Evolutionary conservation across 2,113 vertebrate genomes (phyloP).

Genomic region (Bubo bubo): DNA sequence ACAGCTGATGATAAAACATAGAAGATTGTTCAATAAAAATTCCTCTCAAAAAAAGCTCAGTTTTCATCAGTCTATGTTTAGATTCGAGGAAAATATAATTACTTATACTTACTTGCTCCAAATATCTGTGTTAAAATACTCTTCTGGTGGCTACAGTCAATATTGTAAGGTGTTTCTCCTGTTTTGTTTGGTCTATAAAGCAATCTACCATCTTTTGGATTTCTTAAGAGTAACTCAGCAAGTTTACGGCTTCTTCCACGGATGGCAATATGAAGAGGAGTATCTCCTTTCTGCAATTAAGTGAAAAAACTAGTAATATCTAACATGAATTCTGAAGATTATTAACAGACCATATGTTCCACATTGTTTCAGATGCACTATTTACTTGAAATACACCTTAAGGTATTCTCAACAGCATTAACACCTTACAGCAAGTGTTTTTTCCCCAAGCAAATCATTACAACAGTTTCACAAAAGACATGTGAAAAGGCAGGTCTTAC

Average conservation of each 20-base stretch:
- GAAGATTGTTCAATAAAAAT: too few species aligned
- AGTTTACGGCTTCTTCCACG: conserved; percentile 94
- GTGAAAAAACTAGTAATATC: not conserved
- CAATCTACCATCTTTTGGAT: conserved; percentile 95
- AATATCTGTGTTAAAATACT: conserved; percentile 99
- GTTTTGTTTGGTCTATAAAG: conserved; percentile 97
- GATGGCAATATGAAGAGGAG: conserved; percentile 95
- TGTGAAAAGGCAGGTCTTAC: not conserved
- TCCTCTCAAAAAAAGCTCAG: too few species aligned
- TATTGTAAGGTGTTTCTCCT: conserved; percentile 97
- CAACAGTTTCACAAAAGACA: not conserved
- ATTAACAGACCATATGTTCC: not conserved
- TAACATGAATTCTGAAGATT: not conserved
- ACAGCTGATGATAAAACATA: not conserved
- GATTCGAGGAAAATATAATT: too few species aligned
- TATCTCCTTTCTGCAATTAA: conserved; percentile 90
- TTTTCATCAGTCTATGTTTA: too few species aligned
- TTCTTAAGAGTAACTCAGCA: conserved; percentile 92
- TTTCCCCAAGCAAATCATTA: not conserved
- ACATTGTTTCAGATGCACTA: not conserved
- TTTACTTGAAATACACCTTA: not conserved
- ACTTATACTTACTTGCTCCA: conserved; percentile 87
- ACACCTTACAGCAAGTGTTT: not conserved
- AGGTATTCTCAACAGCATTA: not conserved
- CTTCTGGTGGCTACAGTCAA: conserved; percentile 98